Evolutionary conservation across 2,113 vertebrate species (phyloP), one percentile per base, ranked within the genome.

Genomic region (Bufo gargarizans): DNA sequence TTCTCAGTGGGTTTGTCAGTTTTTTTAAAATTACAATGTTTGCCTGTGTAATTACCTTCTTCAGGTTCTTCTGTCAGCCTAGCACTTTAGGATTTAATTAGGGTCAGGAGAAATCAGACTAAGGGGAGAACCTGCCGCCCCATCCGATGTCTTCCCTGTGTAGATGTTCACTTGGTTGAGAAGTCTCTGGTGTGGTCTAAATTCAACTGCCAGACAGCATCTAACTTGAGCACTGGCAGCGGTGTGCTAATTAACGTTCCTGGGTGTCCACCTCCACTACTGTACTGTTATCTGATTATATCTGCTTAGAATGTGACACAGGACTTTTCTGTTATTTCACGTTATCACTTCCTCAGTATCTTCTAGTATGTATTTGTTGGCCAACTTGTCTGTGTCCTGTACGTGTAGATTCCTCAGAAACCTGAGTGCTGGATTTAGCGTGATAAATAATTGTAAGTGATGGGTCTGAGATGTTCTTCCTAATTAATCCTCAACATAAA

Each of bases 21-120:
- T 80, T 86, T 55, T 14, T 91, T 91, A 91, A 92, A 92, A 91
- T 92, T 92, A 91, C 90, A 90, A 91, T 90, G 90, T 90, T 86
- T 89, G 88, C 89, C 90, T 89, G 72, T 90, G 71, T 86, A 90
- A 72, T 92, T 92, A 92, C 81, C 87, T 91, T 84, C 0, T 0
- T 84, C 87, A 80, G 89, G 85, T 33, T 65, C 53, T 86, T 74
- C 74, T 50, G 6, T 86, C 55, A 49, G 56, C 56, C 19, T 14
- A 65, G 50, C 87, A 89, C 88, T 86, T 71, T 89, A 88, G 91
- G 90, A 87, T 91, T 93, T 93, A 91, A 91, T 92, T 92, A 91
- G 90, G 92, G 89, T 90, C 86, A 74, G 86, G 88, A 89, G 90
- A 91, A 45, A 58, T 65, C 85, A 65, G 47, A 12, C 11, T 45